Conservation (phyloP, 2,113 vertebrate species). For the Origma solitaria region DNA sequence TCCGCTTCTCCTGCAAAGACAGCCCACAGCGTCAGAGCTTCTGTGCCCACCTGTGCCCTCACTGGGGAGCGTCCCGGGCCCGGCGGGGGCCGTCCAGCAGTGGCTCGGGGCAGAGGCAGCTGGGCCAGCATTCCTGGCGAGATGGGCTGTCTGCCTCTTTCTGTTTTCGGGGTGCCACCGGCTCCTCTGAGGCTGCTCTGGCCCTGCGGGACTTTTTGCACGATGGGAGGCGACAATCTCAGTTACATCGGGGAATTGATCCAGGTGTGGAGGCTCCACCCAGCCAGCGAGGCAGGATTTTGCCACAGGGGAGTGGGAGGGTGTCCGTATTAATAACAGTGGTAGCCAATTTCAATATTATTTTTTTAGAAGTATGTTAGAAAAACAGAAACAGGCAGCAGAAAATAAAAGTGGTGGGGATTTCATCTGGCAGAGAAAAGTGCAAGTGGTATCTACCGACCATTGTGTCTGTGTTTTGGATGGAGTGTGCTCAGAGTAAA, state of each 20-base stretch:
- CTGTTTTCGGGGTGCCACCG: conserved; percentile 17
- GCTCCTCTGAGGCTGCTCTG: not conserved
- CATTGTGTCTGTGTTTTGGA: not conserved
- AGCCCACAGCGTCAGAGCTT: not conserved
- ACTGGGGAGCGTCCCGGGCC: not conserved
- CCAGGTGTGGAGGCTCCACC: not conserved
- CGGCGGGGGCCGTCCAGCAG: not conserved
- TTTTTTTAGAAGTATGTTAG: not conserved
- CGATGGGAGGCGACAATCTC: not conserved
- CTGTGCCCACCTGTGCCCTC: not conserved
- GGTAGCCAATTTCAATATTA: not conserved
- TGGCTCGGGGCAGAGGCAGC: not conserved
- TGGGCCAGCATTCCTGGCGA: not conserved
- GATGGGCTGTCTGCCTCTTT: conserved; percentile 72
- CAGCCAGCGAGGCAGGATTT: not conserved
- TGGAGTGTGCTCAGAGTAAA: conserved; percentile 35
- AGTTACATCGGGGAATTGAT: not conserved
- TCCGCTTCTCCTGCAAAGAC: conserved; percentile 89
- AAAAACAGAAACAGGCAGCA: conserved; percentile 65
- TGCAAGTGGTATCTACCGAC: conserved; percentile 23
- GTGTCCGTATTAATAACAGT: not conserved
- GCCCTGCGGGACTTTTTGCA: not conserved
- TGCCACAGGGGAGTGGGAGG: not conserved
- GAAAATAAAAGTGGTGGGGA: conserved; percentile 63
- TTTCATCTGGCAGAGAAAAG: conserved; percentile 66